Conservation (phyloP, 2,888 invertebrate genomes). For the Pristionchus maxplancki region DNA sequence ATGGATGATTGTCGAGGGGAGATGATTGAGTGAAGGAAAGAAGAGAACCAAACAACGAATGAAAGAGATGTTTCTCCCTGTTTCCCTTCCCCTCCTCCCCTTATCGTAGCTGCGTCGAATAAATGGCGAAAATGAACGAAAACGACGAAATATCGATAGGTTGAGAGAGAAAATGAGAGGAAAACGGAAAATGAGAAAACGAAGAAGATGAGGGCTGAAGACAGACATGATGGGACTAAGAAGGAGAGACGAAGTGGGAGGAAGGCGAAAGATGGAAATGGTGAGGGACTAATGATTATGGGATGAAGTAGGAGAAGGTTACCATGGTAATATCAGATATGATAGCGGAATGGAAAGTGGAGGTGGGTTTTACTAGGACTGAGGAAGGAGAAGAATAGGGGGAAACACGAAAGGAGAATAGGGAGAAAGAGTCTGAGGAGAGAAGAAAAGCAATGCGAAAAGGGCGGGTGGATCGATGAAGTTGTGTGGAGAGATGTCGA, state of each 20-base stretch:
- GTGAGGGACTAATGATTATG: slow-evolving; percentile 30
- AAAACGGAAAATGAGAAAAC: slow-evolving; percentile 44
- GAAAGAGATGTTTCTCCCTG: slow-evolving; percentile 1
- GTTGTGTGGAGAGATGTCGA: slow-evolving; percentile 35
- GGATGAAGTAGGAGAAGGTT: slow-evolving; percentile 21
- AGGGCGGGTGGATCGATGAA: slow-evolving; percentile 45
- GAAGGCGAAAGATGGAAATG: slow-evolving; percentile 27
- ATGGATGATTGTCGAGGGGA: no score
- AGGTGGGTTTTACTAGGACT: slow-evolving; percentile 37
- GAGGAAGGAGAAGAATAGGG: slow-evolving; percentile 31
- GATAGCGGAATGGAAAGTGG: slow-evolving; percentile 54
- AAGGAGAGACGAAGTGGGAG: not conserved
- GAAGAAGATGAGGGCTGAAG: slow-evolving; percentile 24
- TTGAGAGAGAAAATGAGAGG: slow-evolving; percentile 20
- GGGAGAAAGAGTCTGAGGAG: slow-evolving; percentile 58
- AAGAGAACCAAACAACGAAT: slow-evolving; percentile 11
- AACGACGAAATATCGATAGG: slow-evolving; percentile 49
- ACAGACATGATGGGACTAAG: not conserved
- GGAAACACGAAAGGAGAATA: slow-evolving; percentile 38
- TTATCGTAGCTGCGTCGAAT: not conserved
- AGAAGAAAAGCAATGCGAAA: slow-evolving; percentile 46
- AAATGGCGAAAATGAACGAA: slow-evolving; percentile 54
- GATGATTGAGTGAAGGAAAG: not conserved
- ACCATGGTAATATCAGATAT: slow-evolving; percentile 51
- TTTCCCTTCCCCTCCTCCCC: slow-evolving; percentile 35